phyloP scores from a whole-genome alignment of 2,888 invertebrate species.

The Drepanosiphum platanoidis region DNA sequence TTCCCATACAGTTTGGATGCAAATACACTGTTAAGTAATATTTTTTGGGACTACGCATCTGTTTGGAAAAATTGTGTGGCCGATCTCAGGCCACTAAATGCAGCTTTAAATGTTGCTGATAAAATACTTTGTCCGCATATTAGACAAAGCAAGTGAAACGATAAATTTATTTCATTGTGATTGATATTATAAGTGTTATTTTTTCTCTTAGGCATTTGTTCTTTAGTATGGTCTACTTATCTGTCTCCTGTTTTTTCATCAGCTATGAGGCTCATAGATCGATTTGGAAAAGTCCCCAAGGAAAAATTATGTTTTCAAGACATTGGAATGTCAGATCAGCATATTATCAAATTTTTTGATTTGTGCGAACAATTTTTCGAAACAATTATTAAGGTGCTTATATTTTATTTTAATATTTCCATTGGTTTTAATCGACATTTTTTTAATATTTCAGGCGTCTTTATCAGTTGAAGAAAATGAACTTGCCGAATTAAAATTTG shows the following conservation, averaged over 20 bases:
- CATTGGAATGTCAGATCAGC: slow-evolving; percentile 76
- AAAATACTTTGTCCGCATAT: slow-evolving; percentile 75
- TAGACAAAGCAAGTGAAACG: slow-evolving; percentile 70
- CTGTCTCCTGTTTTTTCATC: slow-evolving; percentile 83
- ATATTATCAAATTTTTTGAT: slow-evolving; percentile 68
- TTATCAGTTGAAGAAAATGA: slow-evolving; percentile 68
- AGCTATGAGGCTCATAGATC: slow-evolving; percentile 80
- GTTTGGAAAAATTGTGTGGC: slow-evolving; percentile 85
- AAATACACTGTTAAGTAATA: slow-evolving; percentile 82
- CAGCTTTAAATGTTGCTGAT: slow-evolving; percentile 77
- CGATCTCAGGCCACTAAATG: slow-evolving; percentile 74
- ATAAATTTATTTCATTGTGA: background rate
- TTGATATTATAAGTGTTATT: background rate
- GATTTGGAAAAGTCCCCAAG: slow-evolving; percentile 85
- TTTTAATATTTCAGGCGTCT: slow-evolving; percentile 64
- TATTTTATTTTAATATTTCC: background rate
- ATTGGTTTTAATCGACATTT: background rate
- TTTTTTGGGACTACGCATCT: slow-evolving; percentile 91
- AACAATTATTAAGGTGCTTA: slow-evolving; percentile 71
- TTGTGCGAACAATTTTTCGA: slow-evolving; percentile 70
- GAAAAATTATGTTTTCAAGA: slow-evolving; percentile 84
- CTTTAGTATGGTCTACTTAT: slow-evolving; percentile 87
- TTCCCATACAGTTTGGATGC: slow-evolving; percentile 88
- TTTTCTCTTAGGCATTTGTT: slow-evolving; percentile 75
- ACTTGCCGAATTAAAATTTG: slow-evolving; percentile 65